Conservation (phyloP, 2,888 invertebrate genomes). For the Cerastis rubricosa region DNA sequence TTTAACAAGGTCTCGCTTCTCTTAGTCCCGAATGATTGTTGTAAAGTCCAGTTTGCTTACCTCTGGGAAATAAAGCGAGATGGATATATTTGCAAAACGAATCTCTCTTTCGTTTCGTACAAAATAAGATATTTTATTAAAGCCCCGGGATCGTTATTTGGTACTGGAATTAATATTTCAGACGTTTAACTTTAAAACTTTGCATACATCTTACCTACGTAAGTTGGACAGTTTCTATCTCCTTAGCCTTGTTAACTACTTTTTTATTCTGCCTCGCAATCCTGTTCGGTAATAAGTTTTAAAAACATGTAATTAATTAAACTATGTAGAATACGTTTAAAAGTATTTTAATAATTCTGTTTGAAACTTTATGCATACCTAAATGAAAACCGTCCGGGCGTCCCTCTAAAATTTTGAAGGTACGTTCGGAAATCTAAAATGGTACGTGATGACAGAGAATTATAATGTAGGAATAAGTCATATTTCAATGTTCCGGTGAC, state of each 20-base stretch:
- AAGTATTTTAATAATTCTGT: constrained; percentile 52
- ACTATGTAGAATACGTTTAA: constrained; percentile 21
- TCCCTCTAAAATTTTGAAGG: constrained; percentile 28
- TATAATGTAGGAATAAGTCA: constrained; percentile 31
- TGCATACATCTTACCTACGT: constrained; percentile 51
- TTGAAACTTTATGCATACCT: constrained; percentile 30
- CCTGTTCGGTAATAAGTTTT: constrained; percentile 39
- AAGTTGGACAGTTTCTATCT: constrained; percentile 53
- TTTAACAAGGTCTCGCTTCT: constrained; percentile 78
- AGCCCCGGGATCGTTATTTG: constrained; percentile 61
- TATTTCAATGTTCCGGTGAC: constrained; percentile 29
- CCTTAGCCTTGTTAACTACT: constrained; percentile 45
- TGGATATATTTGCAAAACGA: constrained; percentile 77
- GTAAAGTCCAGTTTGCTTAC: constrained; percentile 77
- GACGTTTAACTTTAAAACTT: constrained; percentile 57
- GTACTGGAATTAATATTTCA: constrained; percentile 59
- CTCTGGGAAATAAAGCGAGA: constrained; percentile 82
- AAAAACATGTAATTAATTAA: constrained; percentile 37
- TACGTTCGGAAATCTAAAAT: constrained; percentile 30
- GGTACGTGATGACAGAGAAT: constrained; percentile 22
- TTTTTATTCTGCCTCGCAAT: constrained; percentile 46
- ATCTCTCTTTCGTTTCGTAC: constrained; percentile 73
- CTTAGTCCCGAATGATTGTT: constrained; percentile 80
- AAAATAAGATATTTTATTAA: constrained; percentile 72
- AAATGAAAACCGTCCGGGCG: constrained; percentile 11